Evolutionary conservation across 2,113 vertebrate species (phyloP).

Genomic region (Paedocypris sp.): DNA sequence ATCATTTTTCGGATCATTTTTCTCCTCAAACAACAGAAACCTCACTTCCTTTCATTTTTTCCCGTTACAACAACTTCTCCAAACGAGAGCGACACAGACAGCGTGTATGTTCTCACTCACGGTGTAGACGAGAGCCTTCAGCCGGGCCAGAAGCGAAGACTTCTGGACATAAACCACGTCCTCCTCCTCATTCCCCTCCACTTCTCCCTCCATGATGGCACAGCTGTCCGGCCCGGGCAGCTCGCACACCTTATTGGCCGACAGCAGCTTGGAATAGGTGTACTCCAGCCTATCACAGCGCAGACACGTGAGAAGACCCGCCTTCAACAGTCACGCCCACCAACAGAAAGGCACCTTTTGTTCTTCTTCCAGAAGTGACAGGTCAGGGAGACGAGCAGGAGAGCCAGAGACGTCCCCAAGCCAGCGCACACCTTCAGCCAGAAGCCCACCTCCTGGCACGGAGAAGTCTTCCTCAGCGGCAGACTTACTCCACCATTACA

Average conservation of each 20-base stretch:
- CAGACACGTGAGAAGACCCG: not conserved
- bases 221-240: conserved; percentile 93
- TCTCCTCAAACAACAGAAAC: too few relatives aligned
- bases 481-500: conserved; percentile 79
- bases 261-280: conserved; percentile 94
- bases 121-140: conserved; percentile 89
- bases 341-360: conserved; percentile 23
- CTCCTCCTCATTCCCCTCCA: conserved; percentile 88
- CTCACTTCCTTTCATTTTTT: too few relatives aligned
- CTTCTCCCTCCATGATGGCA: conserved; percentile 96
- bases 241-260: conserved; percentile 87
- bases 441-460: conserved; percentile 82
- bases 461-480: conserved; percentile 70
- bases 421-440: conserved; percentile 83
- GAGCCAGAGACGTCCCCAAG: conserved; percentile 72
- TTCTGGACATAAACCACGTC: conserved; percentile 88
- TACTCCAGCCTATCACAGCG: conserved; percentile 76
- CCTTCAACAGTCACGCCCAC: not conserved
- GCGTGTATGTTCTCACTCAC: conserved; percentile 44
- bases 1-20: too few relatives aligned
- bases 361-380: conserved; percentile 99
- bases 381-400: conserved; percentile 80
- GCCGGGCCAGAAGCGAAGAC: conserved; percentile 80
- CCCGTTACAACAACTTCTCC: too few relatives aligned
- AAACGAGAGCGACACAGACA: too few relatives aligned